Percentiles rank a stretch among this genome's conserved stretches.
phyloP scores from a whole-genome alignment of 2,797 vertebrate genomes.

The Mionectes olivaceus region DNA sequence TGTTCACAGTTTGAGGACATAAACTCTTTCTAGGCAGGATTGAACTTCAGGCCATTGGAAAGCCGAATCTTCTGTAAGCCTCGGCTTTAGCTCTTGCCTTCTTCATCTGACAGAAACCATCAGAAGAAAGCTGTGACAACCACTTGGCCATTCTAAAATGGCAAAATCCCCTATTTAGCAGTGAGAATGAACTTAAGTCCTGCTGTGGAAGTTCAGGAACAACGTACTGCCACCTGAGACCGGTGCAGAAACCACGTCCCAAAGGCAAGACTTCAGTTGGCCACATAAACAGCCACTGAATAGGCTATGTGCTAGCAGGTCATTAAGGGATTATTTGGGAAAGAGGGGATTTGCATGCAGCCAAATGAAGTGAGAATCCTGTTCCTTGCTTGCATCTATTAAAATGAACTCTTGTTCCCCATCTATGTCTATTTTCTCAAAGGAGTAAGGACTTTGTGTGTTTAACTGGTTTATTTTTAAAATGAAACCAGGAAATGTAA shows the following conservation, averaged over 20 bases:
- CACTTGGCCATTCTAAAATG: not conserved
- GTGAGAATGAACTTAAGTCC: not conserved
- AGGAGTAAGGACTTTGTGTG: not conserved
- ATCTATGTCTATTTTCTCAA: not conserved
- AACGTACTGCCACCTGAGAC: not conserved
- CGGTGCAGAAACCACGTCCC: not conserved
- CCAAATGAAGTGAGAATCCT: not conserved
- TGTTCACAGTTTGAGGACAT: not conserved
- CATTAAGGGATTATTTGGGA: slow-evolving; percentile 28
- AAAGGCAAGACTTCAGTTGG: not conserved
- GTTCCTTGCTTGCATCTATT: not conserved
- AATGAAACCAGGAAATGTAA: slow-evolving; percentile 41
- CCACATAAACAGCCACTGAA: not conserved
- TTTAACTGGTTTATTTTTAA: slow-evolving; percentile 34
- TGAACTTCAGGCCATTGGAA: not conserved
- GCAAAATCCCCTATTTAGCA: not conserved
- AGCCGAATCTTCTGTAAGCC: not conserved
- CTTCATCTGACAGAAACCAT: not conserved
- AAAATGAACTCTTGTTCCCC: not conserved
- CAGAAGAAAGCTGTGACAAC: not conserved
- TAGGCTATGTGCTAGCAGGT: not conserved
- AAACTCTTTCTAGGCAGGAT: not conserved
- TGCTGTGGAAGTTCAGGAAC: not conserved
- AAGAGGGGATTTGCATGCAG: not conserved
- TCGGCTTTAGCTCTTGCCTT: not conserved